phyloP scores from a whole-genome alignment of 2,113 vertebrate species.

The Steatornis caripensis region DNA sequence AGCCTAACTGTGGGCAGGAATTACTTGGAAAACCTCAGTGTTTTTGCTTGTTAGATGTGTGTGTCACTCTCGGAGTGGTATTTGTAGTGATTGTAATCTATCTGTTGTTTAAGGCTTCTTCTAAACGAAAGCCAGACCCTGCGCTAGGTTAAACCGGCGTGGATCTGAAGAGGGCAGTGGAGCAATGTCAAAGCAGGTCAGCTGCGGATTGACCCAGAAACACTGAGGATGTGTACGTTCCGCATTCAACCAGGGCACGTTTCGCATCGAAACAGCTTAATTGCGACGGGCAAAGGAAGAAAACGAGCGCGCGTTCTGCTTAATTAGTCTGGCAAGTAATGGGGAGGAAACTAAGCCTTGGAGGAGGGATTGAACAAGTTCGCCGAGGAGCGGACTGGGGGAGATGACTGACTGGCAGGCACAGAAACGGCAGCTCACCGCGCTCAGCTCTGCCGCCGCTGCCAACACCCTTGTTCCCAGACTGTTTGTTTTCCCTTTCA shows the following conservation, averaged over 20 bases:
- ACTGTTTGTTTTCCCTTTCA: neutral
- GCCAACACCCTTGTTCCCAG: neutral
- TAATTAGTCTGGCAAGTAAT: neutral
- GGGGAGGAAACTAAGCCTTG: neutral
- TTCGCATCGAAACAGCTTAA: neutral
- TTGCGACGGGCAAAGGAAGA: neutral
- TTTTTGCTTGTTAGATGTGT: neutral
- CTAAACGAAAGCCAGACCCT: neutral
- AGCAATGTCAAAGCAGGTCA: neutral
- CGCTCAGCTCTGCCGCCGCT: fast-evolving
- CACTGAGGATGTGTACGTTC: neutral
- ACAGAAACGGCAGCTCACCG: neutral
- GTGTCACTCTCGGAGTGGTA: fast-evolving
- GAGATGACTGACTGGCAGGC: too few relatives aligned
- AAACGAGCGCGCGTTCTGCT: neutral
- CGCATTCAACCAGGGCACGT: fast-evolving
- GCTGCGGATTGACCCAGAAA: neutral
- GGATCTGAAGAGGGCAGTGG: neutral
- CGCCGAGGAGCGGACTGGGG: too few relatives aligned
- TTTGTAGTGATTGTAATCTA: neutral
- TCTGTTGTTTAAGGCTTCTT: neutral
- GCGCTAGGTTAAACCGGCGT: neutral
- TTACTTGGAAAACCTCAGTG: neutral
- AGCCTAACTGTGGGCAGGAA: neutral
- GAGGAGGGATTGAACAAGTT: neutral